Percentiles rank a stretch among this genome's conserved stretches.
These are phyloP conservation scores for Synanthedon myopaeformis DNA, from an alignment of 2,888 invertebrate genomes.

Conservation along the genomic window DNA sequence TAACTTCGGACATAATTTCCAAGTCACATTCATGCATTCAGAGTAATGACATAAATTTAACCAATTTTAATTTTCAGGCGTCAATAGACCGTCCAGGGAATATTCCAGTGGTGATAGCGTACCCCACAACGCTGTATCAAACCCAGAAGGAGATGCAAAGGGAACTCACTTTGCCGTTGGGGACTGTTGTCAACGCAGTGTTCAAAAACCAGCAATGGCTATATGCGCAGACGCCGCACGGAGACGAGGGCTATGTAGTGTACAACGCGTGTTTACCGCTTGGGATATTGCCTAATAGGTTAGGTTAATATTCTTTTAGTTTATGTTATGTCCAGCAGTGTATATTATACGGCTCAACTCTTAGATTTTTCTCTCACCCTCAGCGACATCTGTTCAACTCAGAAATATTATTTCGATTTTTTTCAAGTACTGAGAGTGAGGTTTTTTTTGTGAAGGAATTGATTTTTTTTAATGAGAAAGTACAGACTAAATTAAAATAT, in stretches of 20 bases:
- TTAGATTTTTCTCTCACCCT: no score
- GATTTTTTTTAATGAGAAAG: no score
- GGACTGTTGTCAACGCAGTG: conserved; percentile 88
- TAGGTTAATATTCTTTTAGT: background rate
- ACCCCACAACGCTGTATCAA: conserved; percentile 79
- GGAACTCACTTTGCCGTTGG: conserved; percentile 79
- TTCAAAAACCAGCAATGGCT: conserved; percentile 89
- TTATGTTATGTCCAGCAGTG: no score
- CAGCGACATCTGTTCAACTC: no score
- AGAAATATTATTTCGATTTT: no score
- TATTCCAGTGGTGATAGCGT: conserved; percentile 85
- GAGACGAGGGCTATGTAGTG: conserved; percentile 84
- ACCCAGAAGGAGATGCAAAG: conserved; percentile 77
- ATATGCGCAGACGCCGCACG: conserved; percentile 87
- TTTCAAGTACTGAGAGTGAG: no score
- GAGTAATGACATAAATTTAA: background rate
- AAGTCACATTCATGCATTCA: no score
- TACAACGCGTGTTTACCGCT: conserved; percentile 83
- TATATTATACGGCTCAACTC: no score
- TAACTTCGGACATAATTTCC: no score
- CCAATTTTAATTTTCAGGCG: conserved; percentile 61
- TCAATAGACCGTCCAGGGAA: conserved; percentile 85
- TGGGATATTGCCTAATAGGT: conserved; percentile 75
- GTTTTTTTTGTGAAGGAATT: no score
- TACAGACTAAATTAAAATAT: no score